Base-by-base conservation (phyloP, 2,113 vertebrate species). In the Phainopepla nitens region DNA sequence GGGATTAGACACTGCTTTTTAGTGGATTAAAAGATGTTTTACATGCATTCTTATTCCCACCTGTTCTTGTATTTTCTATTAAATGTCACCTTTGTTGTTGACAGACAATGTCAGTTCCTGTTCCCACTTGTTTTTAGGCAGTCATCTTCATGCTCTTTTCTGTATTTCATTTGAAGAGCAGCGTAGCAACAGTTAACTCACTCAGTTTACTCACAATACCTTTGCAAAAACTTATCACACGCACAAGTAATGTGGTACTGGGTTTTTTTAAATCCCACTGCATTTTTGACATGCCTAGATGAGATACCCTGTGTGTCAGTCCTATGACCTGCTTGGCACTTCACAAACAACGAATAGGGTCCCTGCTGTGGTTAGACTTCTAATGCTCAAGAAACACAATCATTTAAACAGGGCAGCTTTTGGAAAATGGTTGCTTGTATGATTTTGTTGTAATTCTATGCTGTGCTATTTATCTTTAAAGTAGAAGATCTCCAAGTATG, bases 141-240 rank as follows among this genome's bases (percentile, higher is more conserved):
- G 11, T 65, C 8, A 11, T 87, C 31, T 64, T 91, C 13, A 4
- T 15, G 7, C 9, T 60, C 15, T 47, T 31, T n/a, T 44, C 39
- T 68, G 24, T 42, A 35, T 53, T 82, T 70, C 12, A 10, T 41
- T 69, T 73, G 66, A 91, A 82, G n/a, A 79, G 4, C 36, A 25
- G 23, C 41, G 19, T 19, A 39, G 12, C 19, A 89, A 9, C 31
- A 71, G 11, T 33, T 58, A 53, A 50, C 75, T 78, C 2, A 49
- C 22, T 35, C 24, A 6, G 5, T 70, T 86, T 65, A 77, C 13
- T 79, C 45, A 19, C 68, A 81, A 23, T 42, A 42, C 24, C 9
- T 76, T 82, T n/a, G 31, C n/a, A 51, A 53, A 61, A 71, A 14
- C 2, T 60, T 44, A 71, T 1, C 13, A 23, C 0, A 0, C 24